Conservation (phyloP, 2,797 vertebrate species). For the Falco biarmicus region DNA sequence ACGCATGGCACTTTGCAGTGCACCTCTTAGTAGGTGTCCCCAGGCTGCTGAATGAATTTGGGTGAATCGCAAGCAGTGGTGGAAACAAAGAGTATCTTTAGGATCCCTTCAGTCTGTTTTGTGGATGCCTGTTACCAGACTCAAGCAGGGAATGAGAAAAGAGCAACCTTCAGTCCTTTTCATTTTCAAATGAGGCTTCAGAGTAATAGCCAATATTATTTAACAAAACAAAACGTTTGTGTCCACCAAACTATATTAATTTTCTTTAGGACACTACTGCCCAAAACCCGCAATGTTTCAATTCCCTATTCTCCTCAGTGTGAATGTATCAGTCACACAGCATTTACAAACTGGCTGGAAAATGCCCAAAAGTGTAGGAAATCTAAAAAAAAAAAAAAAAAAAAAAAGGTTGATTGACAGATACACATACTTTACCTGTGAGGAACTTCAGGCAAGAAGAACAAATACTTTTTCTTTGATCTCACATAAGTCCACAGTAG, state of each 20-base stretch:
- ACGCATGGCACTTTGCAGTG: rapidly evolving
- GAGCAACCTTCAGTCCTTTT: neutral
- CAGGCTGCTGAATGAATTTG: neutral
- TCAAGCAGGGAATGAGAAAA: neutral
- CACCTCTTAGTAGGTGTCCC: neutral
- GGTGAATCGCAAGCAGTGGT: neutral
- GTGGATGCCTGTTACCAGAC: neutral
- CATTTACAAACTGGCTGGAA: neutral
- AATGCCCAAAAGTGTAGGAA: neutral
- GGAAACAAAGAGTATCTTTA: neutral
- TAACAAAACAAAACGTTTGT: neutral
- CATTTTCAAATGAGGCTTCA: neutral
- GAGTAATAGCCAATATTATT: neutral
- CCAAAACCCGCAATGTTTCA: neutral
- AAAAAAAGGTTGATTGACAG: neutral
- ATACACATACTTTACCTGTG: neutral
- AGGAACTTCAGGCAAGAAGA: neutral
- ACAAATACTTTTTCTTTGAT: neutral
- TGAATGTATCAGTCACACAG: neutral
- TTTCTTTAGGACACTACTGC: neutral
- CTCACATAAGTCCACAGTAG: neutral
- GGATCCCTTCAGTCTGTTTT: neutral
- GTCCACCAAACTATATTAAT: neutral
- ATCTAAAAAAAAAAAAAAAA: neutral
- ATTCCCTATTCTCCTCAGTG: neutral